phyloP scores from a whole-genome alignment of 2,888 invertebrate species.

The Lycophotia porphyrea region DNA sequence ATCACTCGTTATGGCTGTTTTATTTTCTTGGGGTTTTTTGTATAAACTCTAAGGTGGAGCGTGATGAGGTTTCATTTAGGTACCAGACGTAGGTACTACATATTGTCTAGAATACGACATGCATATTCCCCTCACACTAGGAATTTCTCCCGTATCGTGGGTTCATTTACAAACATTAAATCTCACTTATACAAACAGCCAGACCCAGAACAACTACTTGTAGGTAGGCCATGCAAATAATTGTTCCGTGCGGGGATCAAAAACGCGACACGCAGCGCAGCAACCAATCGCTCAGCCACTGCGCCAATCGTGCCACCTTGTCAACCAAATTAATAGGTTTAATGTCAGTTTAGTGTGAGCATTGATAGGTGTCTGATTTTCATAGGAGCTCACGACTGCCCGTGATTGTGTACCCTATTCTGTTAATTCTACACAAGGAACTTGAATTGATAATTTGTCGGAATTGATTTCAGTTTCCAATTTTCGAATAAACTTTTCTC shows the following conservation, averaged over 20 bases:
- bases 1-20: constrained; percentile 58
- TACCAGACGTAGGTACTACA: not conserved
- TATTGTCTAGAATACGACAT: not conserved
- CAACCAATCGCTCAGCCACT: not conserved
- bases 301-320: not conserved
- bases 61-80: constrained; percentile 23
- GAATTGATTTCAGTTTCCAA: constrained; percentile 39
- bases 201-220: not conserved
- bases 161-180: not conserved
- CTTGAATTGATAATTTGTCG: constrained; percentile 32
- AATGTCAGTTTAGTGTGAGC: constrained; percentile 16
- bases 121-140: not conserved
- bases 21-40: constrained; percentile 50
- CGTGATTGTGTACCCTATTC: constrained; percentile 40
- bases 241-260: not conserved
- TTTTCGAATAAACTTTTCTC: constrained; percentile 20
- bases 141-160: not conserved
- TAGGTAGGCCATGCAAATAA: not conserved
- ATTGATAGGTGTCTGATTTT: constrained; percentile 29
- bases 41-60: constrained; percentile 28
- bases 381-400: constrained; percentile 38
- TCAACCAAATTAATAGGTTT: constrained; percentile 34
- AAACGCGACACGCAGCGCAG: not conserved
- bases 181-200: not conserved
- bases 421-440: constrained; percentile 8